Evolutionary conservation across 2,888 invertebrate species (phyloP).

Genomic region (Melanophora roralis): DNA sequence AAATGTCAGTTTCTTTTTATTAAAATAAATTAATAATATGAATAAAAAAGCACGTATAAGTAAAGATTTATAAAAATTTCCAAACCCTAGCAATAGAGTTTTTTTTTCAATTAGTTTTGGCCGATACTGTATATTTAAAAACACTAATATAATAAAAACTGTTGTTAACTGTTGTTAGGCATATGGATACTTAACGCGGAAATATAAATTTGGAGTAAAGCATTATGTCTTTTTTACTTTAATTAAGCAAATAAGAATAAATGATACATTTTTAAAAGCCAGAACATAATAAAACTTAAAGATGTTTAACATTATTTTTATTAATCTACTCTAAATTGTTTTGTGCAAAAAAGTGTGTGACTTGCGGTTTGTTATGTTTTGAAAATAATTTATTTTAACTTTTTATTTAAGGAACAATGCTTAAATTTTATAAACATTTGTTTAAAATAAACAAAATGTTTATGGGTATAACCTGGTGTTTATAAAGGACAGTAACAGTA

Average conservation of each 20-base stretch:
- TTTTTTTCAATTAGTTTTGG: too few relatives aligned
- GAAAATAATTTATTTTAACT: conserved; percentile 3
- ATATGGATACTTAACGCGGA: neutral
- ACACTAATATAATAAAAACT: neutral
- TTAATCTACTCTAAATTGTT: neutral
- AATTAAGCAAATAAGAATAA: neutral
- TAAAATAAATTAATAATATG: too few relatives aligned
- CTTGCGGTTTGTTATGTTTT: neutral
- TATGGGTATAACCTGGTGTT: too few relatives aligned
- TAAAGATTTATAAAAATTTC: too few relatives aligned
- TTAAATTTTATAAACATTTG: neutral
- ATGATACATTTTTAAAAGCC: conserved; percentile 4
- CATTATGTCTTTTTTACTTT: too few relatives aligned
- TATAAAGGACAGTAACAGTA: too few relatives aligned
- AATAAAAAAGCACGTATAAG: too few relatives aligned
- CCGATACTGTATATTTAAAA: too few relatives aligned
- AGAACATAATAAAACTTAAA: conserved; percentile 19
- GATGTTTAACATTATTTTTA: conserved; percentile 23
- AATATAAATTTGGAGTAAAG: neutral
- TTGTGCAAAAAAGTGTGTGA: neutral
- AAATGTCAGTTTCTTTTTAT: too few relatives aligned
- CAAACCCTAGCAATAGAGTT: too few relatives aligned
- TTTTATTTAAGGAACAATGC: neutral
- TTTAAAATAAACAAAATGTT: neutral
- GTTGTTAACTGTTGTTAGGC: neutral